Conservation (phyloP, 2,888 invertebrate genomes). For the Dasypogon diadema region DNA sequence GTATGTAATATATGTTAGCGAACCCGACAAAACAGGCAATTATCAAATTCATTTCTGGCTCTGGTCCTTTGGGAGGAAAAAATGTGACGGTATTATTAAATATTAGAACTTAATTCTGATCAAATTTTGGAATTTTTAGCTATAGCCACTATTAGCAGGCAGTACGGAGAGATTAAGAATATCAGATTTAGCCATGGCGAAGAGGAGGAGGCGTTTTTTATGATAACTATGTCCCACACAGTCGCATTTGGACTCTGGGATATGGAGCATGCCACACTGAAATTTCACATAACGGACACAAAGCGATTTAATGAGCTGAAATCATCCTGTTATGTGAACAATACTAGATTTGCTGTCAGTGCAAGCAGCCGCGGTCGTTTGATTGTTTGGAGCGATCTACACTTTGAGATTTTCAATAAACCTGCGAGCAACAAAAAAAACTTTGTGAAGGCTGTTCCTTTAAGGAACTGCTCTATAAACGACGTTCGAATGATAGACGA, state of each 20-base stretch:
- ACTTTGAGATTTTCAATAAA: conserved; percentile 58
- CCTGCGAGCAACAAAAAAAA: conserved; percentile 43
- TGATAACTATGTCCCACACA: conserved; percentile 51
- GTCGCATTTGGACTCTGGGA: conserved; percentile 54
- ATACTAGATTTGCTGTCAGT: conserved; percentile 70
- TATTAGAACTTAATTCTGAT: background rate
- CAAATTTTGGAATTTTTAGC: conserved; percentile 21
- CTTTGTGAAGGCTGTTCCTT: conserved; percentile 46
- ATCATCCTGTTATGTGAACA: conserved; percentile 70
- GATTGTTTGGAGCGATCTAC: conserved; percentile 69
- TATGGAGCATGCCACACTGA: conserved; percentile 56
- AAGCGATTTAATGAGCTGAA: conserved; percentile 16
- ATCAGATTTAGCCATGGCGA: conserved; percentile 52
- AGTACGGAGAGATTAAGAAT: conserved; percentile 52
- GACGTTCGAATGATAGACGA: conserved; percentile 71
- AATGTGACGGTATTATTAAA: conserved; percentile 70
- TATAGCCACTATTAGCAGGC: conserved; percentile 20
- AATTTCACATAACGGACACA: conserved; percentile 58
- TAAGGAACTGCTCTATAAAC: conserved; percentile 66
- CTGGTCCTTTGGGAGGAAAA: conserved; percentile 72
- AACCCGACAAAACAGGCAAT: conserved; percentile 46
- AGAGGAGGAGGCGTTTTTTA: conserved; percentile 51
- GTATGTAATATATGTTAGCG: conserved; percentile 41
- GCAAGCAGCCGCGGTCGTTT: conserved; percentile 70
- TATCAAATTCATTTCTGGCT: conserved; percentile 73